Base-by-base conservation (phyloP, 2,888 invertebrate species). In the Tenthredo mesomela region DNA sequence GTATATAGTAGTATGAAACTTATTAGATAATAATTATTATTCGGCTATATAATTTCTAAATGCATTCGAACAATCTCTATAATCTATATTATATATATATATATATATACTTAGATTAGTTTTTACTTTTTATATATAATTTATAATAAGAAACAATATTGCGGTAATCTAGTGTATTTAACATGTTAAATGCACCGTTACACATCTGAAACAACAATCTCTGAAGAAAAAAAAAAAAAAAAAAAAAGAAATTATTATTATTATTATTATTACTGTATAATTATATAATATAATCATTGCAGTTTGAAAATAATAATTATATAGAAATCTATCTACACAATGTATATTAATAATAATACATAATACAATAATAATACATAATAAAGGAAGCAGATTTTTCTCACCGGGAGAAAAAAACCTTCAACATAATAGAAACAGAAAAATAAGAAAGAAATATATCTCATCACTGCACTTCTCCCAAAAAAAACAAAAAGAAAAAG, bases 341-440 rank as follows among this genome's bases (percentile, higher is more conserved):
- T 33, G 29, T 33, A 67, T 67, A 67, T 67, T 33, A 67, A 67
- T 67, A 61, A 61, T 33, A 33, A 67, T 65, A 65, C 21, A 29
- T 67, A 33, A 67, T 33, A 67, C 29, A 67, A 33, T 33, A 2
- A n/a, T n/a, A 33, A 33, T 33, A 33, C 12, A 67, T 37, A 7
- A 37, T 37, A 58, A 58, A 29, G 91, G 91, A 92, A 92, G 90
- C 89, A 91, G 90, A 65, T 88, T 91, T 91, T 91, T 91, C 91
- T 91, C 90, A 85, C 86, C 50, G 87, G 89, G 89, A 91, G 91
- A 92, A 90, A 90, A 82, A 89, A 92, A 90, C 89, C 89, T 90
- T 92, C 88, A 88, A 77, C 3, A 33, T 25, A n/a, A 37, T 37
- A 37, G 4, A 18, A 25, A 61, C 6, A 61, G n/a, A n/a, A 50